Conservation (phyloP, 2,888 invertebrate species). For the Bugulina stolonifera region DNA sequence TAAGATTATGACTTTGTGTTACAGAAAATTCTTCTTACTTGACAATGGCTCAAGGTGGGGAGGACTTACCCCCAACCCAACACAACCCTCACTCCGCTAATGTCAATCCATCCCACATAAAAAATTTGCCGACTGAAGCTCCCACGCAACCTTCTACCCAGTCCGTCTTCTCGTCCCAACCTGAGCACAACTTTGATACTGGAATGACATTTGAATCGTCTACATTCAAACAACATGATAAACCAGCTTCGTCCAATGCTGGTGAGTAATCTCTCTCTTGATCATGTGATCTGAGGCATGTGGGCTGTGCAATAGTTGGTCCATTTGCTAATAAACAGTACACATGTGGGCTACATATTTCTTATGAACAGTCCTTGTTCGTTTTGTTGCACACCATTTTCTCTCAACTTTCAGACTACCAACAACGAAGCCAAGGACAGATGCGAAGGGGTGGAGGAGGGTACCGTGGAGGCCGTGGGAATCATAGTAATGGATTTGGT, state of each 20-base stretch:
- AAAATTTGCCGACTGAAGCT: not conserved
- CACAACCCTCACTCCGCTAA: too few relatives aligned
- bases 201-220: slow-evolving; percentile 12
- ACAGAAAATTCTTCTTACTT: too few relatives aligned
- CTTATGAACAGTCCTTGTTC: too few relatives aligned
- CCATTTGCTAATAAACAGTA: too few relatives aligned
- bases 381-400: too few relatives aligned
- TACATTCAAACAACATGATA: not conserved
- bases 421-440: slow-evolving; percentile 20
- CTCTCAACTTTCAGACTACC: not conserved
- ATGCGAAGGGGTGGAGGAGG: slow-evolving; percentile 1
- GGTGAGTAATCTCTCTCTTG: not conserved
- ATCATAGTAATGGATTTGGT: slow-evolving; percentile 10
- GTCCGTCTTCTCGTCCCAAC: not conserved
- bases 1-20: too few relatives aligned
- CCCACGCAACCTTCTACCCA: not conserved
- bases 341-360: too few relatives aligned
- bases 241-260: not conserved
- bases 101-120: not conserved
- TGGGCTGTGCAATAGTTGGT: too few relatives aligned
- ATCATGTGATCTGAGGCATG: too few relatives aligned
- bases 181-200: slow-evolving; percentile 3
- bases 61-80: too few relatives aligned
- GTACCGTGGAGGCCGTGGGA: not conserved
- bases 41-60: too few relatives aligned